phyloP scores from a whole-genome alignment of 2,888 invertebrate genomes.

The Palloptera scutellata region DNA sequence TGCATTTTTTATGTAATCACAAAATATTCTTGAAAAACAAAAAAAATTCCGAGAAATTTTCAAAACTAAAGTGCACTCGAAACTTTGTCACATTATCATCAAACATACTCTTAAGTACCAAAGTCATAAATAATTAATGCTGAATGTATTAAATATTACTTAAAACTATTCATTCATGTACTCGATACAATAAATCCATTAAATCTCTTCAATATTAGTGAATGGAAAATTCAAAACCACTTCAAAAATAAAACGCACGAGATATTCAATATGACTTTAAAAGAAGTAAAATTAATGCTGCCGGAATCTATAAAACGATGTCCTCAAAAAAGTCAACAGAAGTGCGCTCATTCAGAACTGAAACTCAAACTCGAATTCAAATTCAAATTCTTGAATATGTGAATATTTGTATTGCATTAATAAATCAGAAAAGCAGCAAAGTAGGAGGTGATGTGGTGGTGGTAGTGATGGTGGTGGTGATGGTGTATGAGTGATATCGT shows the following conservation, averaged over 20 bases:
- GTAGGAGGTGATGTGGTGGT: no score
- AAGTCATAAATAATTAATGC: slow-evolving; percentile 39
- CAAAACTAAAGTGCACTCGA: slow-evolving; percentile 29
- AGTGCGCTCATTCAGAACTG: slow-evolving; percentile 13
- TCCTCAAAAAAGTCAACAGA: slow-evolving; percentile 42
- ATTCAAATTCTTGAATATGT: no score
- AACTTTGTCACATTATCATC: slow-evolving; percentile 42
- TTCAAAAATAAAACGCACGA: slow-evolving; percentile 42
- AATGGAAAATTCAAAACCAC: slow-evolving; percentile 48
- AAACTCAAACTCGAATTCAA: slow-evolving; percentile 12
- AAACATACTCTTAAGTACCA: background rate
- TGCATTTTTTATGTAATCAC: no score
- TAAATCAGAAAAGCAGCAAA: no score
- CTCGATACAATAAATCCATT: slow-evolving; percentile 55
- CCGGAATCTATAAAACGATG: slow-evolving; percentile 27
- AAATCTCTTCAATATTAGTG: slow-evolving; percentile 46
- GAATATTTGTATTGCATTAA: no score
- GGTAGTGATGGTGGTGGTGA: no score
- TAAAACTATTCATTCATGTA: no score
- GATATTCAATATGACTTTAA: slow-evolving; percentile 56
- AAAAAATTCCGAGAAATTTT: no score
- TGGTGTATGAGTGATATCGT: no score
- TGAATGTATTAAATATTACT: slow-evolving; percentile 16
- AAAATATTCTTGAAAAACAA: no score
- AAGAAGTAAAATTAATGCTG: slow-evolving; percentile 18